These are phyloP conservation scores for Montipora foliosa DNA, from an alignment of 64 coral and sea anemone genomes.

Conservation along the genomic window DNA sequence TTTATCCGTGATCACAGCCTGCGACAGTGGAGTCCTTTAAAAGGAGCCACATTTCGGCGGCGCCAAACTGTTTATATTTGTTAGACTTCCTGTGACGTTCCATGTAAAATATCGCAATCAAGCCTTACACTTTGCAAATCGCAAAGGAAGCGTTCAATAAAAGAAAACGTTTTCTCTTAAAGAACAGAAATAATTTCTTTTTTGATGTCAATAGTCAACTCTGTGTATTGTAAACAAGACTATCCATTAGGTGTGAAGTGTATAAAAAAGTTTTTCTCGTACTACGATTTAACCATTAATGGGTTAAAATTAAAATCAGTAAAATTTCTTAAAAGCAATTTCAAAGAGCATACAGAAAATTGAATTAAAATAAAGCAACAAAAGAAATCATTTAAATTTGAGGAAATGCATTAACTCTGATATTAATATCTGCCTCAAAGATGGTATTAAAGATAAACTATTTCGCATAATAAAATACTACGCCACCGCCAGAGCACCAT, in stretches of 20 bases:
- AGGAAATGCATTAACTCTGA: not conserved
- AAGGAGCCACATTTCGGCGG: not conserved
- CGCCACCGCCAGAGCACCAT: too few species aligned
- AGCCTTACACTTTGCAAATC: not conserved
- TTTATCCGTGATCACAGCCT: slow-evolving; percentile 12
- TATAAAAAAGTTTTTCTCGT: not conserved
- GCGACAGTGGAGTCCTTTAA: too few species aligned
- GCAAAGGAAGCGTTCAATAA: not conserved
- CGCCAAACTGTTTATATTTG: not conserved
- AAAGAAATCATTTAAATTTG: not conserved
- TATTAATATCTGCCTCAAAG: not conserved
- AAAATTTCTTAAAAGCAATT: not conserved
- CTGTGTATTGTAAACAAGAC: not conserved
- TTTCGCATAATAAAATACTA: too few species aligned
- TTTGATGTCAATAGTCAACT: slow-evolving; percentile 32
- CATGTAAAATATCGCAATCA: not conserved
- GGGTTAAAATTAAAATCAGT: too few species aligned
- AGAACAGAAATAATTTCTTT: slow-evolving; percentile 1
- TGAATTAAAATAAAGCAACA: not conserved
- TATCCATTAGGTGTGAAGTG: not conserved
- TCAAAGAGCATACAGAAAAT: slow-evolving; percentile 8
- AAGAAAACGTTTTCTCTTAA: not conserved
- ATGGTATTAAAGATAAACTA: not conserved
- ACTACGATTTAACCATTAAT: not conserved
- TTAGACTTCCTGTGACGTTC: not conserved